Percentiles rank a stretch among this genome's conserved stretches.
Conservation (phyloP, 2,113 vertebrate species). For the Bostrychus sinensis region DNA sequence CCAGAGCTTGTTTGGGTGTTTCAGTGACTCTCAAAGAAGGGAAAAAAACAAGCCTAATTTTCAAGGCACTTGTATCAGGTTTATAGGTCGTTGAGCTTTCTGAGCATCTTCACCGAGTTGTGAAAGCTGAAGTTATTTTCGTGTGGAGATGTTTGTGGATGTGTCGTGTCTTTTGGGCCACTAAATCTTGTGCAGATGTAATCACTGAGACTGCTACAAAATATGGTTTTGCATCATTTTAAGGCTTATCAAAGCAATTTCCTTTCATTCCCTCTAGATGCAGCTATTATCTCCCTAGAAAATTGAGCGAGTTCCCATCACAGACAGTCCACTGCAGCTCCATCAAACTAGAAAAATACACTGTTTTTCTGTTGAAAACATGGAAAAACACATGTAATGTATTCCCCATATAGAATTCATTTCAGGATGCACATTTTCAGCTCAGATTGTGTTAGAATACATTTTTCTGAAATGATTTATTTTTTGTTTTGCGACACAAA, state of each 20-base stretch:
- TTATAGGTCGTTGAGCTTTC: slow-evolving; percentile 2
- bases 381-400: too few species aligned
- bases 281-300: slow-evolving; percentile 49
- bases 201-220: slow-evolving; percentile 21
- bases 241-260: slow-evolving; percentile 51
- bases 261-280: slow-evolving; percentile 34
- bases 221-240: slow-evolving; percentile 42
- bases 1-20: slow-evolving; percentile 20
- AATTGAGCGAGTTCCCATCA: slow-evolving; percentile 43
- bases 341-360: slow-evolving; percentile 22
- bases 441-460: neutral
- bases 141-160: slow-evolving; percentile 6
- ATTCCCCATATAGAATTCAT: slow-evolving; percentile 1
- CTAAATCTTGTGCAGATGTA: slow-evolving; percentile 30
- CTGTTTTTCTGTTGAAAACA: slow-evolving; percentile 8
- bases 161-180: slow-evolving; percentile 20
- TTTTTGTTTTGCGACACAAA: neutral
- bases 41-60: slow-evolving; percentile 26
- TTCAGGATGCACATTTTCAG: neutral
- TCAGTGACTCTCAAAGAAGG: slow-evolving; percentile 6
- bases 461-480: neutral
- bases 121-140: neutral
- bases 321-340: slow-evolving; percentile 28
- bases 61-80: neutral
- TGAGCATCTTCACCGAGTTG: slow-evolving; percentile 14